phyloP scores from a whole-genome alignment of 2,113 vertebrate species.

The Irena cyanogastra region DNA sequence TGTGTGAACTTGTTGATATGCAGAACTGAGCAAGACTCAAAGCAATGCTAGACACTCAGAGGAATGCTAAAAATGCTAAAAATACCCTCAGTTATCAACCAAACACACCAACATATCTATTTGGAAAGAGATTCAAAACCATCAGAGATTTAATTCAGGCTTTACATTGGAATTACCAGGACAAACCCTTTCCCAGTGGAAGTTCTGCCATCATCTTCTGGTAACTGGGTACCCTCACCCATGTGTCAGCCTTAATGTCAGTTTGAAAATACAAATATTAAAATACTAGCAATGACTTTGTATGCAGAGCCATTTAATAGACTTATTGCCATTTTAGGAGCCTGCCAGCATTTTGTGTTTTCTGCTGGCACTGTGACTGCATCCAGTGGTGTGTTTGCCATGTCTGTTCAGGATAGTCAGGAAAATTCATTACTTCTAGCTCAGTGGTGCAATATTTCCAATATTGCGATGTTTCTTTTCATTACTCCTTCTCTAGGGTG shows the following conservation, averaged over 20 bases:
- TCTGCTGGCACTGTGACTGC: background rate
- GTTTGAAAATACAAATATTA: background rate
- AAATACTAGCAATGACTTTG: background rate
- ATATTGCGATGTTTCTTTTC: background rate
- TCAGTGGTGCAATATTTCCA: background rate
- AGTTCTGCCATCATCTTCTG: background rate
- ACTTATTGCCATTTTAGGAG: background rate
- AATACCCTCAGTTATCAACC: background rate
- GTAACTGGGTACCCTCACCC: background rate
- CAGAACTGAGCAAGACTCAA: background rate
- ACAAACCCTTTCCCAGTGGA: background rate
- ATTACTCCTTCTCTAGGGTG: background rate
- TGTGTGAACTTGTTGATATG: background rate
- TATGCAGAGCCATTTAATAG: background rate
- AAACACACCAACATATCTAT: background rate
- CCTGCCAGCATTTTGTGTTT: background rate
- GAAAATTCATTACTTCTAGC: background rate
- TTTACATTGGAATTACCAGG: background rate
- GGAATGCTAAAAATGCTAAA: background rate
- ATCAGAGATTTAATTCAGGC: background rate
- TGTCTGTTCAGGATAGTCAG: background rate
- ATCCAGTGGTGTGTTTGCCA: background rate
- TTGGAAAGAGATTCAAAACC: background rate
- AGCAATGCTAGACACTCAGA: background rate
- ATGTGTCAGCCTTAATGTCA: background rate